phyloP scores from a whole-genome alignment of 2,888 invertebrate species.

The Lycia hirtaria region DNA sequence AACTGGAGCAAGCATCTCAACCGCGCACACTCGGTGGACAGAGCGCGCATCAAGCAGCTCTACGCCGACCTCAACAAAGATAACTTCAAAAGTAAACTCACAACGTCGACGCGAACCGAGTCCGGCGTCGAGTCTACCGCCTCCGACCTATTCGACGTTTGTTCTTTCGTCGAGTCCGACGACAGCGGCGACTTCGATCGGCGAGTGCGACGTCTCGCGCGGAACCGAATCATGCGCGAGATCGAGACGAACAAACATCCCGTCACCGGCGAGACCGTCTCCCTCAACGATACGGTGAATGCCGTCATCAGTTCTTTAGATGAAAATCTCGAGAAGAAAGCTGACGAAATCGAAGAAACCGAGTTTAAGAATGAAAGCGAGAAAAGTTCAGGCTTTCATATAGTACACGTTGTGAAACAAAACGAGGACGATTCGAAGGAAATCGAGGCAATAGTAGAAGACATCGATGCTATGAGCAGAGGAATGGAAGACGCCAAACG shows the following conservation, averaged over 20 bases:
- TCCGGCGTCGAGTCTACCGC: slow-evolving; percentile 47
- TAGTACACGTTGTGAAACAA: neutral
- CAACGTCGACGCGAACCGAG: slow-evolving; percentile 18
- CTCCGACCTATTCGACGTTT: slow-evolving; percentile 47
- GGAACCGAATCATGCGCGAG: neutral
- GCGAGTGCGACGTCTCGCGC: no score
- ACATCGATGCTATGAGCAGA: slow-evolving; percentile 54
- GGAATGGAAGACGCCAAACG: slow-evolving; percentile 23
- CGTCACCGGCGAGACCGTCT: neutral
- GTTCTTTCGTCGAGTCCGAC: slow-evolving; percentile 25
- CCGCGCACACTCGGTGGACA: slow-evolving; percentile 62
- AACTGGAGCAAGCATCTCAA: slow-evolving; percentile 85
- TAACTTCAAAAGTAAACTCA: neutral
- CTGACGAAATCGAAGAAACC: neutral
- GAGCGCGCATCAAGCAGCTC: slow-evolving; percentile 32
- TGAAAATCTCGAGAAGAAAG: slow-evolving; percentile 20
- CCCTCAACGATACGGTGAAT: slow-evolving; percentile 21
- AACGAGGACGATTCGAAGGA: slow-evolving; percentile 46
- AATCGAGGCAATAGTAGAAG: slow-evolving; percentile 54
- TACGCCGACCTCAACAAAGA: slow-evolving; percentile 1
- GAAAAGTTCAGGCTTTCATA: neutral
- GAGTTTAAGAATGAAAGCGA: neutral
- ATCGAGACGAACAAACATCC: neutral
- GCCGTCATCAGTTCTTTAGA: slow-evolving; percentile 27
- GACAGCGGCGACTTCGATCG: slow-evolving; percentile 19